Evolutionary conservation across 2,888 invertebrate genomes (phyloP), one percentile per base, ranked within the genome.

Genomic region (Athripsodes cinereus): DNA sequence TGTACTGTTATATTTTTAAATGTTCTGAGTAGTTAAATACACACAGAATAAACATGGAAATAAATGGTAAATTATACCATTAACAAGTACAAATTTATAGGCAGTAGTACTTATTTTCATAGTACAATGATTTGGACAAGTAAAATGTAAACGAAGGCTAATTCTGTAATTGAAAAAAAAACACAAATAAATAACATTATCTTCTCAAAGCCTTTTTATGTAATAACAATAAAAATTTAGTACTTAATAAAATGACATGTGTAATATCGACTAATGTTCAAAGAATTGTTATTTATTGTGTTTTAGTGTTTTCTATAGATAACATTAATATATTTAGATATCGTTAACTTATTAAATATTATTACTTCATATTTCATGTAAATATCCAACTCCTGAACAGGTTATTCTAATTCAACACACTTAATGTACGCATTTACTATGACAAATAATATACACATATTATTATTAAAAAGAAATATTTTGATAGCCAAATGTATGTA

Each of bases 401-500:
- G 48, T 48, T 48, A 21, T 48, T 48, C 3, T 11, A 19, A 48
- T 48, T 5, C 22, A 21, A 8, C 3, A 48, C 18, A 16, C 19
- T 8, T 20, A 19, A 2, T 48, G 5, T 21, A 20, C 16, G 10
- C 18, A 6, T 3, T 2, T 40, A 40, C n/a, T 13, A 40, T 13
- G 16, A n/a, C 40, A 40, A 40, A 40, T 40, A 40, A 10, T 48
- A 2, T 44, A 44, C 44, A 44, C n/a, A n/a, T n/a, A n/a, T n/a
- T n/a, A n/a, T 11, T 16, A 44, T 44, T 44, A 44, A 44, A 44
- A 44, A 44, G 18, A 44, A 44, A 44, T n/a, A 44, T 44, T 44
- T 44, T 18, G 44, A 16, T 16, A n/a, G 11, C 8, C 8, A 34
- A 44, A 11, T 44, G 5, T 16, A 11, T 44, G 18, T 16, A 44